phyloP scores from a whole-genome alignment of 2,888 invertebrate genomes.

The Amblyjoppa fuscipennis region DNA sequence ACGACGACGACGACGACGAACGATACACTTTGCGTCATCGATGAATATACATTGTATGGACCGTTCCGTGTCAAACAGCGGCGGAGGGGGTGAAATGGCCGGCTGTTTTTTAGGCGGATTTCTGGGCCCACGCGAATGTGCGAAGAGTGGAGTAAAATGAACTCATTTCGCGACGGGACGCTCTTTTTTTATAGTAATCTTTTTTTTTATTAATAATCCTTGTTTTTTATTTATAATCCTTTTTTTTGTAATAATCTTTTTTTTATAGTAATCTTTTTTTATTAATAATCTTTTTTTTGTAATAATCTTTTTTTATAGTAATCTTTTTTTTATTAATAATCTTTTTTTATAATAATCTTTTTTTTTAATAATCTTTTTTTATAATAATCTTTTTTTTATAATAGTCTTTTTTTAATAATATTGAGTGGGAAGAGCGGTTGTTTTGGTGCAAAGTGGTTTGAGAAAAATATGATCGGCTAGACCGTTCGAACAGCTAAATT shows the following conservation, averaged over 20 bases:
- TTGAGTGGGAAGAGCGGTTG: too few relatives aligned
- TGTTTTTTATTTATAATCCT: too few relatives aligned
- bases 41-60: neutral
- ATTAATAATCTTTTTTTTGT: too few relatives aligned
- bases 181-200: too few relatives aligned
- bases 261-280: too few relatives aligned
- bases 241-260: neutral
- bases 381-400: neutral
- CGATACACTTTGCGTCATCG: constrained; percentile 3
- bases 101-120: neutral
- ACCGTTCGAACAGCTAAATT: too few relatives aligned
- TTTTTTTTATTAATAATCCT: neutral
- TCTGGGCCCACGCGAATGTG: too few relatives aligned
- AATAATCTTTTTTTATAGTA: neutral
- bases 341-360: neutral
- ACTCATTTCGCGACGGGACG: too few relatives aligned
- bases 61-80: neutral
- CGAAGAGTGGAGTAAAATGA: too few relatives aligned
- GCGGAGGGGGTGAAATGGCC: neutral
- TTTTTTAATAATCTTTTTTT: neutral
- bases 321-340: too few relatives aligned
- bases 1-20: constrained; percentile 17
- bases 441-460: neutral
- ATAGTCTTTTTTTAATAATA: too few relatives aligned
- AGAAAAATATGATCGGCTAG: neutral